Evolutionary conservation across 2,113 vertebrate genomes (phyloP).

Genomic region (Tringa solitaria): DNA sequence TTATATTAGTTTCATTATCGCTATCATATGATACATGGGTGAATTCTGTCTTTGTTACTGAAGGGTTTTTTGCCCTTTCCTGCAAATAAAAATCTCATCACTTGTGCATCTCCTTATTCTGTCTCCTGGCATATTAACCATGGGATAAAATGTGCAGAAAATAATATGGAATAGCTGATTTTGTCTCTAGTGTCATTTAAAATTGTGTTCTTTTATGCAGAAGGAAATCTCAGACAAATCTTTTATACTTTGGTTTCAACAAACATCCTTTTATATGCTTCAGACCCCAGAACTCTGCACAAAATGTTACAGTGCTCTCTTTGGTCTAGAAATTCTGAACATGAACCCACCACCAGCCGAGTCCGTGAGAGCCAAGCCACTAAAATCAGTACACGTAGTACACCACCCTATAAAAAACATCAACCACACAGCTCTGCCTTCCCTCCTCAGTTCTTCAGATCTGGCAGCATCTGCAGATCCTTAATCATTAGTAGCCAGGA

Average conservation of each 20-base stretch:
- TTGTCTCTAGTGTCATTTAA: background rate
- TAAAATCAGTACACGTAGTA: background rate
- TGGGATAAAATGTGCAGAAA: background rate
- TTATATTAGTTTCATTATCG: background rate
- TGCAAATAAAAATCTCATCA: background rate
- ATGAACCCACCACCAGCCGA: background rate
- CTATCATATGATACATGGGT: background rate
- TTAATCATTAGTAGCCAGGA: background rate
- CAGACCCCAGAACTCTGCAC: background rate
- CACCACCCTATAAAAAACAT: background rate
- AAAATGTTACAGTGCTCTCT: background rate
- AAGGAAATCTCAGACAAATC: background rate
- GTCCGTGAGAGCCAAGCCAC: background rate
- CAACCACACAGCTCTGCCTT: background rate
- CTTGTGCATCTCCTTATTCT: background rate
- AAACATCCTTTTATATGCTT: background rate
- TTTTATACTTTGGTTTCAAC: background rate
- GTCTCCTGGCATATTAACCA: background rate
- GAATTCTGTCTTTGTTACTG: background rate
- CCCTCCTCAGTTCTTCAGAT: background rate
- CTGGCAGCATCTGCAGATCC: background rate
- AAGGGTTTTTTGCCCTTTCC: background rate
- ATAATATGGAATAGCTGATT: background rate
- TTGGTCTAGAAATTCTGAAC: background rate
- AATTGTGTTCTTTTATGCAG: background rate